Conservation (phyloP, 2,888 invertebrate genomes). For the Clanis bilineata region DNA sequence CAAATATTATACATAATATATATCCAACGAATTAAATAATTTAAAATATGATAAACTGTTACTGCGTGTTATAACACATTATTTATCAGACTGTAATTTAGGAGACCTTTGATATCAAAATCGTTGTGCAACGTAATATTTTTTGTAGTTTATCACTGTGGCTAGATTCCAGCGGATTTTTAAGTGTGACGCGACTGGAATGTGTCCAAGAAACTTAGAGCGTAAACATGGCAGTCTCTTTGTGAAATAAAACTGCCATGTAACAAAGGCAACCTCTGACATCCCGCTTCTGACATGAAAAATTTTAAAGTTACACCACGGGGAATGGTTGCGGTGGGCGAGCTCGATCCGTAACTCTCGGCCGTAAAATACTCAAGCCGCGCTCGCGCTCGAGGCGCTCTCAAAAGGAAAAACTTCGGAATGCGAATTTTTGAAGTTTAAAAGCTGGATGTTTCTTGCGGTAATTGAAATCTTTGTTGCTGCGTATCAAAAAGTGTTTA, state of each 20-base stretch:
- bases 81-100: conserved; percentile 8
- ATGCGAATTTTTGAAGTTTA: neutral
- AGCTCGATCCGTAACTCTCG: conserved; percentile 10
- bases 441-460: neutral
- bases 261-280: conserved; percentile 31
- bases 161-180: conserved; percentile 56
- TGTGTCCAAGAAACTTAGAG: conserved; percentile 63
- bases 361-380: conserved; percentile 7
- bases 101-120: conserved; percentile 8
- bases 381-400: conserved; percentile 14
- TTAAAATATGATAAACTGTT: conserved; percentile 4
- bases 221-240: conserved; percentile 62
- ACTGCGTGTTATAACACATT: conserved; percentile 1
- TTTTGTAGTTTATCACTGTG: conserved; percentile 50
- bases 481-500: no score
- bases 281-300: conserved; percentile 33
- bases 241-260: conserved; percentile 43
- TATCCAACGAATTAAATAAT: conserved; percentile 16
- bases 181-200: conserved; percentile 55
- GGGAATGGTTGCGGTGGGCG: conserved; percentile 22
- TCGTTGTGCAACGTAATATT: conserved; percentile 36
- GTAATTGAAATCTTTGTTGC: neutral
- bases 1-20: neutral
- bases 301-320: conserved; percentile 40
- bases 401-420: conserved; percentile 11